phyloP scores from a whole-genome alignment of 2,888 invertebrate genomes.

The Drosophila pseudotalamancana region DNA sequence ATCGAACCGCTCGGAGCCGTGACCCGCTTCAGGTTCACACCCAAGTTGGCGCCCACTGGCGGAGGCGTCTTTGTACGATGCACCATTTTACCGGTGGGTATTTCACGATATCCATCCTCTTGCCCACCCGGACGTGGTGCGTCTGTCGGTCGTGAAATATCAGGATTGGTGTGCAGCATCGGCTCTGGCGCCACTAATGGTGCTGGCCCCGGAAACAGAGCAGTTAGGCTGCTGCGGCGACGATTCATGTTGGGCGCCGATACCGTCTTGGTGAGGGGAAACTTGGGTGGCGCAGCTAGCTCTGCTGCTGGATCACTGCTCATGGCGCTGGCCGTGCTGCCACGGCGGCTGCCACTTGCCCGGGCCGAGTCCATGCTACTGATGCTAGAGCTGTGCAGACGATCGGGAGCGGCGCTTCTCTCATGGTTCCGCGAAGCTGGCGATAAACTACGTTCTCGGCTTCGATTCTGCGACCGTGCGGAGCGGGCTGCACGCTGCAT shows the following conservation, averaged over 20 bases:
- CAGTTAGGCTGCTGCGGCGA: conserved; percentile 72
- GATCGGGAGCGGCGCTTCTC: conserved; percentile 77
- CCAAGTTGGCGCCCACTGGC: conserved; percentile 81
- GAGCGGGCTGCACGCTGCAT: conserved; percentile 70
- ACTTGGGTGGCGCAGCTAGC: conserved; percentile 62
- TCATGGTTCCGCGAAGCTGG: conserved; percentile 57
- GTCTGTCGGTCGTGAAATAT: conserved; percentile 45
- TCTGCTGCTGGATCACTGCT: conserved; percentile 33
- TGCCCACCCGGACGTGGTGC: conserved; percentile 39
- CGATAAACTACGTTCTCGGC: conserved; percentile 71
- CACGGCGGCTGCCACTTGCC: conserved; percentile 62
- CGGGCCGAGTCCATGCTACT: conserved; percentile 74
- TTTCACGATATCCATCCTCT: conserved; percentile 70
- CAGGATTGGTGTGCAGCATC: conserved; percentile 73
- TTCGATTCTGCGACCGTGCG: conserved; percentile 58
- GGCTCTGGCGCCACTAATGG: conserved; percentile 74
- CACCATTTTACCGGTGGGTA: conserved; percentile 71
- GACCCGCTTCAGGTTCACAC: conserved; percentile 82
- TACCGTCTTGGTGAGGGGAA: conserved; percentile 81
- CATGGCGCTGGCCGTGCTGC: conserved; percentile 70
- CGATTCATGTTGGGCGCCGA: conserved; percentile 76
- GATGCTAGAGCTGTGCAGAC: conserved; percentile 75
- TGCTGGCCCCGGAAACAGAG: conserved; percentile 78
- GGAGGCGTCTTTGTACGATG: conserved; percentile 83
- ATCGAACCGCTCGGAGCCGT: conserved; percentile 81